Evolutionary conservation across 1,140 invertebrate genomes (phyloP).

Genomic region (Chymomyza costata): DNA sequence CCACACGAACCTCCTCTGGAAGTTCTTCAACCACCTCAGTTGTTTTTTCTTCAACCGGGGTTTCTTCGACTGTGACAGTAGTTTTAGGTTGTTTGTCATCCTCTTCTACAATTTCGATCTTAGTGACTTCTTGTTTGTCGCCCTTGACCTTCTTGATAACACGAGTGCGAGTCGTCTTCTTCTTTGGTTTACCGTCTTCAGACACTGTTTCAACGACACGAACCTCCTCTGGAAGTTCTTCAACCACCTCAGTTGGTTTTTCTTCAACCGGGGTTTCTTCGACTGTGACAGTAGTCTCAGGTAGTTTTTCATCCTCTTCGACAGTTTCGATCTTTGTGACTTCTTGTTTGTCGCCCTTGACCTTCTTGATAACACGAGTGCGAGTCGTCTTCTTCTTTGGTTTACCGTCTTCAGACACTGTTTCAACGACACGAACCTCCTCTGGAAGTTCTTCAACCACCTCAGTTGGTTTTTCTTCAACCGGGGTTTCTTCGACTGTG

Average conservation of each 20-base stretch:
- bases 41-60: conserved; percentile 15
- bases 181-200: conserved; percentile 10
- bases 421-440: conserved; percentile 6
- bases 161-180: conserved; percentile 43
- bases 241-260: conserved; percentile 7
- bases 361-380: conserved; percentile 53
- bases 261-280: conserved; percentile 31
- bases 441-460: conserved; percentile 15
- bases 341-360: conserved; percentile 58
- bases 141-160: conserved; percentile 58
- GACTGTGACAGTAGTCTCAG: conserved; percentile 51
- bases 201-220: conserved; percentile 2
- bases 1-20: conserved; percentile 18
- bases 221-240: conserved; percentile 23
- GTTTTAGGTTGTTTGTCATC: conserved; percentile 64
- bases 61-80: conserved; percentile 46
- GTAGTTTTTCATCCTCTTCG: conserved; percentile 68
- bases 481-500: conserved; percentile 30
- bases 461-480: conserved; percentile 11
- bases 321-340: conserved; percentile 68
- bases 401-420: neutral
- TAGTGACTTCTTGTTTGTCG: conserved; percentile 60
- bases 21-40: conserved; percentile 19
- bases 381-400: conserved; percentile 26
- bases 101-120: conserved; percentile 74